Evolutionary conservation across 2,113 vertebrate genomes (phyloP).

Genomic region (Chitala chitala): DNA sequence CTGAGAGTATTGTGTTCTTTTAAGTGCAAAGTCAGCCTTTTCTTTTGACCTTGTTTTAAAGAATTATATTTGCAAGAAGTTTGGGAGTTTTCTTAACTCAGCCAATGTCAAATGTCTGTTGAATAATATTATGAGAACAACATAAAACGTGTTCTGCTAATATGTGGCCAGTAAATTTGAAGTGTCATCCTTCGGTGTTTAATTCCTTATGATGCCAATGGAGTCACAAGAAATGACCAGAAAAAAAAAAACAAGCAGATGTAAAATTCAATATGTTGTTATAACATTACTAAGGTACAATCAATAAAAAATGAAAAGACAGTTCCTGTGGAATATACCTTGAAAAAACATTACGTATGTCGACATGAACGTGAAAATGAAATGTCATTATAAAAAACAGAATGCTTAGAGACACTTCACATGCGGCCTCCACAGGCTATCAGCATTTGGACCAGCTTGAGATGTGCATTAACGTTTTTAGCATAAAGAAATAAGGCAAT

Average conservation of each 20-base stretch:
- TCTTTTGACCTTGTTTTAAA: conserved; percentile 31
- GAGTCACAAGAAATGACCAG: conserved; percentile 32
- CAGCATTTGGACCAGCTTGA: too few relatives aligned
- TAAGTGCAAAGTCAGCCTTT: conserved; percentile 40
- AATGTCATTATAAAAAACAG: not conserved
- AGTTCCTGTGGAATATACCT: conserved; percentile 18
- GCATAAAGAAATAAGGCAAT: too few relatives aligned
- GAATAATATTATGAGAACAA: conserved; percentile 41
- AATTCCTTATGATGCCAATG: conserved; percentile 52
- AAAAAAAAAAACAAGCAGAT: conserved; percentile 55
- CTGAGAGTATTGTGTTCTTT: conserved; percentile 42
- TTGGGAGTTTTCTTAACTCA: conserved; percentile 38
- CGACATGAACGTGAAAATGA: not conserved
- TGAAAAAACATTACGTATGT: not conserved
- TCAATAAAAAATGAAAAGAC: conserved; percentile 57
- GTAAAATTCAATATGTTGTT: conserved; percentile 56
- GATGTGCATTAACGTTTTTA: too few relatives aligned
- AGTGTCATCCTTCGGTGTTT: conserved; percentile 35
- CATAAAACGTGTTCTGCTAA: conserved; percentile 40
- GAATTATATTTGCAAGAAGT: conserved; percentile 48
- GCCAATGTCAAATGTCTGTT: conserved; percentile 42
- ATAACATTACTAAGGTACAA: conserved; percentile 57
- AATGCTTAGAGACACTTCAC: not conserved
- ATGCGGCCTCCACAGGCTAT: too few relatives aligned
- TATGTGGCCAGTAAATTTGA: conserved; percentile 41